These are phyloP conservation scores for Gambusia yucatana DNA, from an alignment of 2,797 vertebrate genomes.

Conservation along the genomic window DNA sequence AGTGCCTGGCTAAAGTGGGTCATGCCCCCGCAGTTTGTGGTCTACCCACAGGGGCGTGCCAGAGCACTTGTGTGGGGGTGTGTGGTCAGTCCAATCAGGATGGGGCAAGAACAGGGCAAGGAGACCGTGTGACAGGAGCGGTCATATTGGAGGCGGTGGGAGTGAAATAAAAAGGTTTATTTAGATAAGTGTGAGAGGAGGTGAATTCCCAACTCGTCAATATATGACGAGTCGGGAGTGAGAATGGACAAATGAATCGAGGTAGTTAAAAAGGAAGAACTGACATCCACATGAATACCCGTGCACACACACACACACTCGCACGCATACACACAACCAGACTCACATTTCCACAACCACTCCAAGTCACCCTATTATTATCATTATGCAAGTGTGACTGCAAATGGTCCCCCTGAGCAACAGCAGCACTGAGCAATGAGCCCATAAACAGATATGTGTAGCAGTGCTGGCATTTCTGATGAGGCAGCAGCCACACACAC, in stretches of 20 bases:
- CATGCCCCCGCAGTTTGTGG: slow-evolving; percentile 33
- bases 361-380: slow-evolving; percentile 74
- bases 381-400: slow-evolving; percentile 79
- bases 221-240: no score
- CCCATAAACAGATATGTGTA: slow-evolving; percentile 73
- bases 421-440: slow-evolving; percentile 71
- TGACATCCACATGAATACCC: slow-evolving; percentile 32
- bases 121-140: neutral
- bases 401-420: slow-evolving; percentile 75
- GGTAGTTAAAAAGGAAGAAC: slow-evolving; percentile 29
- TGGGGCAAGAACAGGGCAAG: slow-evolving; percentile 9
- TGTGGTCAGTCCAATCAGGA: slow-evolving; percentile 25
- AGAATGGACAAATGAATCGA: slow-evolving; percentile 38
- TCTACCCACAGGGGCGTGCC: slow-evolving; percentile 45
- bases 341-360: slow-evolving; percentile 50
- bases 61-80: slow-evolving; percentile 53
- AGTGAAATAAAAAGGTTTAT: neutral
- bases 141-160: slow-evolving; percentile 5
- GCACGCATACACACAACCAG: slow-evolving; percentile 5
- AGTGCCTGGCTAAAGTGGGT: slow-evolving; percentile 50
- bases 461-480: slow-evolving; percentile 74
- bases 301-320: neutral
- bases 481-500: slow-evolving; percentile 55
- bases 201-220: slow-evolving; percentile 4
- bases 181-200: slow-evolving; percentile 9